Percentiles rank a stretch among this genome's conserved stretches.
These are phyloP conservation scores for Trachymyrmex septentrionalis DNA, from an alignment of 1,140 invertebrate genomes.

Conservation along the genomic window DNA sequence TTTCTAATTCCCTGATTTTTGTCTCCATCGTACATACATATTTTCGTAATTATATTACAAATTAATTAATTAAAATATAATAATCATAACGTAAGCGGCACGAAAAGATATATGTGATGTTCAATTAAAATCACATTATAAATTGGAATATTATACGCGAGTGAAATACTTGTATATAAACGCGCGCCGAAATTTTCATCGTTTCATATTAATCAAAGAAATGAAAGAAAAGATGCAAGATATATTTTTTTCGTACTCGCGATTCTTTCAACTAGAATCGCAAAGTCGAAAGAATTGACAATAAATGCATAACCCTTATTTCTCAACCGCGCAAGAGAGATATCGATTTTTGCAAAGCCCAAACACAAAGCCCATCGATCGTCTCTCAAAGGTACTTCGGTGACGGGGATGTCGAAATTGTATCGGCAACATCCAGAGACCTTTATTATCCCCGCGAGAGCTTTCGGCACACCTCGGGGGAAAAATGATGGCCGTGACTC, in stretches of 20 bases:
- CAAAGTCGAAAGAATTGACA: not conserved
- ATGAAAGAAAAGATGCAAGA: not conserved
- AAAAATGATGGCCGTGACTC: slow-evolving; percentile 58
- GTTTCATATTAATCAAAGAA: not conserved
- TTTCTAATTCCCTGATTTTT: not conserved
- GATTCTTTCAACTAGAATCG: not conserved
- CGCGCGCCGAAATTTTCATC: not conserved
- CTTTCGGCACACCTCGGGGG: slow-evolving; percentile 32
- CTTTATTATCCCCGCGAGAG: slow-evolving; percentile 60
- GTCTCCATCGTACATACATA: not conserved
- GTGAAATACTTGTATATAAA: not conserved
- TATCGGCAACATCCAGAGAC: slow-evolving; percentile 50
- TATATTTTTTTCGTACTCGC: not conserved
- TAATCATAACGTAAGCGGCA: not conserved
- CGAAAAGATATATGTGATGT: not conserved
- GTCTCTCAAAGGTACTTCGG: slow-evolving; percentile 9
- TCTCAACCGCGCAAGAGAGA: not conserved
- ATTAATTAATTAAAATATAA: slow-evolving; percentile 19
- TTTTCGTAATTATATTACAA: not conserved
- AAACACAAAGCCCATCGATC: slow-evolving; percentile 45
- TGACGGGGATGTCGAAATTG: slow-evolving; percentile 30
- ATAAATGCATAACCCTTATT: slow-evolving; percentile 12
- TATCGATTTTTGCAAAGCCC: slow-evolving; percentile 38
- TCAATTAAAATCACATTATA: slow-evolving; percentile 10
- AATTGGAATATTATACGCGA: not conserved